Base-by-base conservation (phyloP, 2,797 vertebrate genomes). In the Megaceryle alcyon region DNA sequence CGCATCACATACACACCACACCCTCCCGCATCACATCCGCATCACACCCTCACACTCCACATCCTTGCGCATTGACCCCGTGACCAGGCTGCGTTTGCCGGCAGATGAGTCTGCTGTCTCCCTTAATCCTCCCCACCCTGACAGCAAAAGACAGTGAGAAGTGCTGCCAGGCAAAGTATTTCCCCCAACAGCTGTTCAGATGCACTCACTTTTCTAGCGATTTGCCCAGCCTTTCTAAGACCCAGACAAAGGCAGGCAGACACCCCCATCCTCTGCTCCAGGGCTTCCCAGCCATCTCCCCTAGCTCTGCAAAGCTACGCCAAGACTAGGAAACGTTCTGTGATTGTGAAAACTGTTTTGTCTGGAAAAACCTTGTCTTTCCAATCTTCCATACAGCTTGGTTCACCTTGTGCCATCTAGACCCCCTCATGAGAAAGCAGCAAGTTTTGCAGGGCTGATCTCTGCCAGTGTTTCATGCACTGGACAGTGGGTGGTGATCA, bases 111-210 rank as follows among this genome's bases (percentile, higher is more conserved):
- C 31, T 37, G 53, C 39, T 28, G n/a, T 37, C 16, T 14, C 11
- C 31, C n/a, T n/a, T 6, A 5, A 10, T 13, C 25, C 39, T 60
- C 25, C 33, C 29, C 19, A 1, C 19, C 6, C 63, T 7, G 46
- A 21, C 54, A 33, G 70, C 41, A 41, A 43, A 66, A 26, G 31
- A 14, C 48, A 28, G 65, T n/a, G 14, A 41, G 48, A 18, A 37
- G 28, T 1, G 4, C 46, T 61, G 26, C 66, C 14, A 3, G 60
- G 53, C 1, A 0, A 31, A 35, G 54, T 15, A 3, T 26, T 35
- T 35, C 37, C 7, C 9, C 4, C 48, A 20, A 14, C 13, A 72
- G 41, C 28, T 18, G 10, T 17, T 53, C 23, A 70, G 57, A 25
- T 49, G 20, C 23, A 12, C 7, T 37, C 29, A 2, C 54, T 68